Evolutionary conservation across 2,888 invertebrate species (phyloP), one percentile per base, ranked within the genome.

Genomic region (Leucania comma): DNA sequence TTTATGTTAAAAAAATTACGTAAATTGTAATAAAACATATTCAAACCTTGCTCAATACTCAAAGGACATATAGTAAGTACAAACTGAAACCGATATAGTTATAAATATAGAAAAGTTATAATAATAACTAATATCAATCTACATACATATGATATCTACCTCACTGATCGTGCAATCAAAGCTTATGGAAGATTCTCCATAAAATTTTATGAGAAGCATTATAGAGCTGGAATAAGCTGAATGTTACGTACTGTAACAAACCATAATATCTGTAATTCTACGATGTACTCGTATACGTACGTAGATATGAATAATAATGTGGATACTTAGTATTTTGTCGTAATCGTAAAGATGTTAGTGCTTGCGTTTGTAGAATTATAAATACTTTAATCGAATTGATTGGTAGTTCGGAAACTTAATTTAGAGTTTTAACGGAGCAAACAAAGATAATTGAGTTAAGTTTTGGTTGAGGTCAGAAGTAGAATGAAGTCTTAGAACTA

Each of bases 151-250:
- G 60, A 75, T 79, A 83, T 85, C 80, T 87, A 84, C 85, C 88
- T 83, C 61, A 86, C 84, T 85, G 90, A 90, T 89, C 86, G 87
- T 80, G 86, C 86, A 90, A 91, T 90, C 90, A 89, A 89, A 90
- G 88, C 91, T 90, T 90, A 90, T 88, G 89, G 91, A 91, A 93
- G 90, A 92, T 92, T 89, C 83, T 82, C 87, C 91, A 85, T 94
- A 93, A 94, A 93, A 93, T 92, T 93, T 93, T 92, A 93, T 86
- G 91, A 90, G 85, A 78, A 88, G 86, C 90, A 91, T 91, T 91
- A 92, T 88, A 87, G 88, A 88, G 83, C 86, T 82, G 86, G 85
- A 91, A 90, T 91, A 91, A 90, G 89, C 89, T 84, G 86, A 87
- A 88, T 86, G 78, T 81, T 88, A 88, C 83, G 86, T 82, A 85